Conservation (phyloP, 2,888 invertebrate genomes). For the Pseudococcus jackbeardsleyi region DNA sequence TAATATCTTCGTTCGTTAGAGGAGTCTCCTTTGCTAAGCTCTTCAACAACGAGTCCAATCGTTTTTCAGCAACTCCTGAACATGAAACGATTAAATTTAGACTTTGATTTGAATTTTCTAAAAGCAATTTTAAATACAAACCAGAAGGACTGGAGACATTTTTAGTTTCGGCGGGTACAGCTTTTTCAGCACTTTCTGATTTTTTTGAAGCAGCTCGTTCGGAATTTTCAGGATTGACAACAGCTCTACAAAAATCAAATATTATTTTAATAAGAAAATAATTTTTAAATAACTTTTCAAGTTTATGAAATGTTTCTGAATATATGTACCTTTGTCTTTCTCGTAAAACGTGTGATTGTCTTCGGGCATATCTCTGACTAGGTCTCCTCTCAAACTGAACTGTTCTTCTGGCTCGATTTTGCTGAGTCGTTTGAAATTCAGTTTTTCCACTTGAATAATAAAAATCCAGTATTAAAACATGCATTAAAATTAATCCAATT, state of each 20-base stretch:
- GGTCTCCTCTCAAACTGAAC: conserved; percentile 97
- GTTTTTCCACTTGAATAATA: conserved; percentile 84
- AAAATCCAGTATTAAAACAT: conserved; percentile 19
- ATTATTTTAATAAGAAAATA: neutral
- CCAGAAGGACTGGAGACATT: conserved; percentile 18
- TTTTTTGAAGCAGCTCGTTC: conserved; percentile 16
- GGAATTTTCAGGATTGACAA: neutral
- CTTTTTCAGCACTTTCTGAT: neutral
- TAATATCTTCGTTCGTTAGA: conserved; percentile 73
- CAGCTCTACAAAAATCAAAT: neutral
- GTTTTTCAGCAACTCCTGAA: conserved; percentile 72
- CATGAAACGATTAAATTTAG: conserved; percentile 61
- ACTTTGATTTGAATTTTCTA: neutral
- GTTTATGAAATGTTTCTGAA: neutral
- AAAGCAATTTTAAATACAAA: neutral
- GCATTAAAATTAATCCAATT: neutral
- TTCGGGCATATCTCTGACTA: conserved; percentile 93
- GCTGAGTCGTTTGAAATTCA: conserved; percentile 96
- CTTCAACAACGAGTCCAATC: conserved; percentile 82
- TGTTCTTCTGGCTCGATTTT: conserved; percentile 89
- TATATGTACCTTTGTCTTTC: conserved; percentile 78
- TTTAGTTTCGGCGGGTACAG: neutral
- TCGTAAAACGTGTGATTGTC: conserved; percentile 89
- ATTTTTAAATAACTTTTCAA: neutral
- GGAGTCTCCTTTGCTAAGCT: conserved; percentile 79